phyloP scores from a whole-genome alignment of 2,888 invertebrate genomes.

The Digitonthophagus gazella region DNA sequence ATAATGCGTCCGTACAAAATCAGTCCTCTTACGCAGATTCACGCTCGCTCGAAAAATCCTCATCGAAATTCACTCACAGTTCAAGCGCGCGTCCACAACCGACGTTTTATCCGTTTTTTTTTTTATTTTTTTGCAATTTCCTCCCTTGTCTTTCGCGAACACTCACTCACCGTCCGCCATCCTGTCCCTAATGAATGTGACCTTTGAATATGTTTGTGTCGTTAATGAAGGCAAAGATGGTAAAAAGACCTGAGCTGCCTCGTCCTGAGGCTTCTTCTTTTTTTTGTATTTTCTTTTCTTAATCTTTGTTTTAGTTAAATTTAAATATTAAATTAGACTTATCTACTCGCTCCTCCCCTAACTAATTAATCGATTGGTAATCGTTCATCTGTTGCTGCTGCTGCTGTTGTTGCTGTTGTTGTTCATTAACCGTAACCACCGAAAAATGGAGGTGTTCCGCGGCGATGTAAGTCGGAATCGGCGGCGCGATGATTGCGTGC shows the following conservation, averaged over 20 bases:
- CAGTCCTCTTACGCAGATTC: too few species aligned
- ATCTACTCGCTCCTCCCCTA: not conserved
- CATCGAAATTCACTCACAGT: too few species aligned
- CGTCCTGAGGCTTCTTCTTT: not conserved
- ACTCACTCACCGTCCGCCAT: not conserved
- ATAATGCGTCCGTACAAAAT: too few species aligned
- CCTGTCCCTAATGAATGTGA: not conserved
- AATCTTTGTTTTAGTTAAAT: not conserved
- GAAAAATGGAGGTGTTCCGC: conserved; percentile 31
- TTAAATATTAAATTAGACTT: not conserved
- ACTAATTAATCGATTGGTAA: not conserved
- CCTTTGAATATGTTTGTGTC: not conserved
- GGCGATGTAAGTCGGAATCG: conserved; percentile 37
- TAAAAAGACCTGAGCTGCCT: not conserved
- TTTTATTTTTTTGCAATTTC: not conserved
- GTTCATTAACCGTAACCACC: conserved; percentile 38
- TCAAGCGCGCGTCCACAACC: not conserved
- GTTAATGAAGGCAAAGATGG: not conserved
- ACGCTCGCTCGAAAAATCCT: too few species aligned
- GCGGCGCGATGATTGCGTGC: conserved; percentile 30
- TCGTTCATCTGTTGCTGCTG: not conserved
- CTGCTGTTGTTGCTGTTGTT: conserved; percentile 30
- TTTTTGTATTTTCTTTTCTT: not conserved
- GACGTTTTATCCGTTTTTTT: not conserved
- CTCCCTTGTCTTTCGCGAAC: not conserved